Evolutionary conservation across 2,797 vertebrate genomes (phyloP).

Genomic region (Lithobates pipiens): DNA sequence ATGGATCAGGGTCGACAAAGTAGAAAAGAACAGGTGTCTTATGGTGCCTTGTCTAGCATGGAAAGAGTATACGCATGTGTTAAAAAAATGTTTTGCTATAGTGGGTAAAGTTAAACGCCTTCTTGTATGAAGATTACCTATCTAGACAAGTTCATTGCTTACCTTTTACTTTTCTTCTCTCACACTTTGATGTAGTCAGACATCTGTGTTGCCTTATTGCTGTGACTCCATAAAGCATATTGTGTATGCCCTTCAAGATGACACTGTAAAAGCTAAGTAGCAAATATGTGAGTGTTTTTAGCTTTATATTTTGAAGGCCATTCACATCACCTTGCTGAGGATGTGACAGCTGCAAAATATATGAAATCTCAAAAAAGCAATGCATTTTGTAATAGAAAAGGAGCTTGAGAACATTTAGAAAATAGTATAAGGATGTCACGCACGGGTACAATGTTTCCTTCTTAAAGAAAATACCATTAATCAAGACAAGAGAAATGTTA

Average conservation of each 20-base stretch:
- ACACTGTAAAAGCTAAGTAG: slow-evolving; percentile 39
- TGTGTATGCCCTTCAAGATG: slow-evolving; percentile 18
- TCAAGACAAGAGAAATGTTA: slow-evolving; percentile 1
- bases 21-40: too few species aligned
- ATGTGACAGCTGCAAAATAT: slow-evolving; percentile 31
- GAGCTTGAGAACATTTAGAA: slow-evolving; percentile 22
- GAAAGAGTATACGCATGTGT: not conserved
- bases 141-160: slow-evolving; percentile 6
- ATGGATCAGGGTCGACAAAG: too few species aligned
- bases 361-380: slow-evolving; percentile 28
- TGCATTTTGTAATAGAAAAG: not conserved
- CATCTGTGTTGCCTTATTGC: slow-evolving; percentile 15
- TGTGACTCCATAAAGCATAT: slow-evolving; percentile 33
- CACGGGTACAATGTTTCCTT: slow-evolving; percentile 3
- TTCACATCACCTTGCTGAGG: slow-evolving; percentile 29
- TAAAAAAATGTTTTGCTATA: not conserved
- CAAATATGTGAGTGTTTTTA: slow-evolving; percentile 21
- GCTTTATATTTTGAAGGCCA: slow-evolving; percentile 35
- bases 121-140: not conserved
- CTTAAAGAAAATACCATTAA: slow-evolving; percentile 18
- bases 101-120: not conserved
- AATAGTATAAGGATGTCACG: slow-evolving; percentile 3
- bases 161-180: slow-evolving; percentile 8
- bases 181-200: slow-evolving; percentile 8
- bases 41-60: not conserved